Evolutionary conservation across 2,113 vertebrate species (phyloP), one percentile per base, ranked within the genome.

Genomic region (Cyanoliseus patagonus): DNA sequence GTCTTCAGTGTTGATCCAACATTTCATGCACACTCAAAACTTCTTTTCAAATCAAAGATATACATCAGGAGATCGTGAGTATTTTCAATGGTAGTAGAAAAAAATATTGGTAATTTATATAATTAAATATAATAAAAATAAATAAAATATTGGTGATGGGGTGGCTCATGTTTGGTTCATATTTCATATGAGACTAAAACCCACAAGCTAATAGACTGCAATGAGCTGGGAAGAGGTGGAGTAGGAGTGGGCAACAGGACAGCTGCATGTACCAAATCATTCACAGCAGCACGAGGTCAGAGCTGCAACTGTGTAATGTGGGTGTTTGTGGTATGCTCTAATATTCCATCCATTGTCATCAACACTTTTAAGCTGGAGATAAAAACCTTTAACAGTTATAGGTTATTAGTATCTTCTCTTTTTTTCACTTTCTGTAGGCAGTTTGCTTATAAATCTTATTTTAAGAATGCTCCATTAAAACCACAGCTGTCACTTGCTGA

Each of bases 401-500:
- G 59, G 75, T 93, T 90, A 93, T 67, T 93, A 88, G 49, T 44
- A 82, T 82, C 73, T 42, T 64, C 82, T 87, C 66, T 47, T 64
- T 88, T 74, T 93, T 86, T 85, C 78, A 87, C 85, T 92, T 95
- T 94, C 79, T 83, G 90, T 90, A 76, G 76, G 85, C 85, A 86
- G 92, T 88, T 96, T 94, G 92, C 88, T 86, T 93, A 86, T 86
- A 94, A 90, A 96, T 93, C 55, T 95, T 61, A 37, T 92, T 95
- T 95, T 92, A 93, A 92, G 88, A 94, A 35, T 55, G 83, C 75
- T 92, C 88, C 86, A 78, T 96, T 95, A 95, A 96, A 93, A 90
- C 76, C 86, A 63, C 88, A 94, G 83, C 93, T 97, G 92, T 96
- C 85, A 90, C 64, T 95, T 95, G 73, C 83, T 83, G 80, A 92